These are phyloP conservation scores for Progne subis DNA, from an alignment of 2,113 vertebrate species.

Conservation along the genomic window DNA sequence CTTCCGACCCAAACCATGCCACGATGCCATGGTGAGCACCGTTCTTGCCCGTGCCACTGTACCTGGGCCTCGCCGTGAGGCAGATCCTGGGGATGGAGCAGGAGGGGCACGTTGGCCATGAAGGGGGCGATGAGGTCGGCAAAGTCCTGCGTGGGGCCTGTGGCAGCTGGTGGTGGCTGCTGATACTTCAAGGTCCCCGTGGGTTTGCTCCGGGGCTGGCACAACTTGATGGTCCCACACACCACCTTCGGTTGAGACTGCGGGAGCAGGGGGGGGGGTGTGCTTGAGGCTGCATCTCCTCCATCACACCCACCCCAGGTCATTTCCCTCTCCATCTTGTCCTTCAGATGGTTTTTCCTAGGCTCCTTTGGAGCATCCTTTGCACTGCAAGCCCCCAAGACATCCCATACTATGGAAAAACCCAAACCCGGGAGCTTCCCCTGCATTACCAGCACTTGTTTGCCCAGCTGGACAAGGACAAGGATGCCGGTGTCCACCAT, in stretches of 20 bases:
- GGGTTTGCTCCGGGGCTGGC: conserved; percentile 58
- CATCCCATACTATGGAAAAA: not conserved
- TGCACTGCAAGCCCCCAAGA: not conserved
- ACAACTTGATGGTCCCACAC: conserved; percentile 81
- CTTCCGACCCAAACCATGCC: not conserved
- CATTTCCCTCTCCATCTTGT: not conserved
- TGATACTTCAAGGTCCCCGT: conserved; percentile 53
- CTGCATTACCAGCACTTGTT: conserved; percentile 83
- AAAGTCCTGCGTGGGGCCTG: conserved; percentile 72
- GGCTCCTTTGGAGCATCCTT: not conserved
- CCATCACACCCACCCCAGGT: not conserved
- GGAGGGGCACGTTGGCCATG: conserved; percentile 82
- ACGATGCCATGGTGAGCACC: not conserved
- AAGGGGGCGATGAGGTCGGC: conserved; percentile 71
- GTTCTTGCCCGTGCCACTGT: fast-evolving
- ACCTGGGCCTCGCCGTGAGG: conserved; percentile 5
- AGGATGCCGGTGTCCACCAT: conserved; percentile 85
- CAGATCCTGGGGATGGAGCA: conserved; percentile 80
- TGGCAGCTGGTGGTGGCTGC: conserved; percentile 65
- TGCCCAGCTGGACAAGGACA: conserved; percentile 82
- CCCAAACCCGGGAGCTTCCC: fast-evolving
- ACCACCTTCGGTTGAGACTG: conserved; percentile 78
- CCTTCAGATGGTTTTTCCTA: not conserved
- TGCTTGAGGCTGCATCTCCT: not conserved
- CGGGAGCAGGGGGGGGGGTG: not conserved